Evolutionary conservation across 2,888 invertebrate genomes (phyloP).

Genomic region (Chaitophorus viminalis): DNA sequence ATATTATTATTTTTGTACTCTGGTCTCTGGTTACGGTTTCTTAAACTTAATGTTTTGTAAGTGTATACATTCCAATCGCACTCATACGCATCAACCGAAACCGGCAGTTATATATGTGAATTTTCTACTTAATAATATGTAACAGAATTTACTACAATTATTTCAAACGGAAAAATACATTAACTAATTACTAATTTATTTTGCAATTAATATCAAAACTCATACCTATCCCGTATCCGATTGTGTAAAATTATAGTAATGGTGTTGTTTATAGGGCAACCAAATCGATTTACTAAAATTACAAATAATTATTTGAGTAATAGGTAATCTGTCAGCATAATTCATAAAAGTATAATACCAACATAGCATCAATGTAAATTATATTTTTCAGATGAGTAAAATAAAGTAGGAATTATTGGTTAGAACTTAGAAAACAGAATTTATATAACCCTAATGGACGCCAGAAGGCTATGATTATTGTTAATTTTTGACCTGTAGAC

Average conservation of each 20-base stretch:
- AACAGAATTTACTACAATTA: not conserved
- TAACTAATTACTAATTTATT: not conserved
- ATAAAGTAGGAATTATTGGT: not conserved
- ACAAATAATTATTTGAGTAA: not conserved
- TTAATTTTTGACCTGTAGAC: not conserved
- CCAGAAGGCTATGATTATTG: not conserved
- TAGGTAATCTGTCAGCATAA: not conserved
- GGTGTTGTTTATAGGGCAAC: not conserved
- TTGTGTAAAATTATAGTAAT: not conserved
- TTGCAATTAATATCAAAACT: not conserved
- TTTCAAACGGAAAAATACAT: not conserved
- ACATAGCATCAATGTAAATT: not conserved
- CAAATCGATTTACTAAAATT: not conserved
- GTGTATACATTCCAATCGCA: too few relatives aligned
- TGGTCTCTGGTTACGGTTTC: too few relatives aligned
- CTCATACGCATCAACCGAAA: too few relatives aligned
- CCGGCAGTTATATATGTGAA: too few relatives aligned
- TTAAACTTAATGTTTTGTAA: too few relatives aligned
- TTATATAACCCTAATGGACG: not conserved
- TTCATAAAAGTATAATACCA: not conserved
- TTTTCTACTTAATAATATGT: too few relatives aligned
- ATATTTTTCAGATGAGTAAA: not conserved
- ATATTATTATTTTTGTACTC: too few relatives aligned
- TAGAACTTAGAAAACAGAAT: not conserved
- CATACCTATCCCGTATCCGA: not conserved